A percentile compares a stretch with the other conserved stretches of the same genome.
These are phyloP conservation scores for Lycophotia porphyrea DNA, from an alignment of 2,888 invertebrate species.

Conservation along the genomic window DNA sequence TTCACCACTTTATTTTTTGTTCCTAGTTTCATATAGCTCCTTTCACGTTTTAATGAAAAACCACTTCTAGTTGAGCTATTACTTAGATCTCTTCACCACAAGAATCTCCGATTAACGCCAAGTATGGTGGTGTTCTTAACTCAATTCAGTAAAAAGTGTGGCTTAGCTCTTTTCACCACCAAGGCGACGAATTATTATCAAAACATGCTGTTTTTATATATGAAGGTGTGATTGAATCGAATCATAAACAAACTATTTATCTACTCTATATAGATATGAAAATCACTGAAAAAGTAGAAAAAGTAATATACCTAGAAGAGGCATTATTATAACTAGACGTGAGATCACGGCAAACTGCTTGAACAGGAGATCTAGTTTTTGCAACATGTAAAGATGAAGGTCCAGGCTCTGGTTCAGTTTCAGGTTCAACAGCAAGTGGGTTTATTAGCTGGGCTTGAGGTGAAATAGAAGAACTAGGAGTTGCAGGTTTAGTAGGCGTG, in stretches of 20 bases:
- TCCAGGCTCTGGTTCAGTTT: no score
- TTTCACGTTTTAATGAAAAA: constrained; percentile 7
- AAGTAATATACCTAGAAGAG: background rate
- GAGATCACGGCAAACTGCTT: background rate
- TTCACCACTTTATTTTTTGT: constrained; percentile 3
- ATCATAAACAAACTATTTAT: constrained; percentile 10
- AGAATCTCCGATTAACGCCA: constrained; percentile 7
- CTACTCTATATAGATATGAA: constrained; percentile 7
- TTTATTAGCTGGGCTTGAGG: no score
- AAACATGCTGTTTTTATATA: constrained; percentile 10
- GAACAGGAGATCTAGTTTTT: background rate
- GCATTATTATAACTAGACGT: background rate
- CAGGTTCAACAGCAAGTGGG: no score
- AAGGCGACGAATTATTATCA: background rate
- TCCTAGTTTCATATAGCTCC: constrained; percentile 6
- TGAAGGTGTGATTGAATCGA: constrained; percentile 8
- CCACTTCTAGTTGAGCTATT: constrained; percentile 1
- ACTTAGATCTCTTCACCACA: constrained; percentile 2
- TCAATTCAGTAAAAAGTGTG: background rate
- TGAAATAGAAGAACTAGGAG: no score
- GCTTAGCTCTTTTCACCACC: background rate
- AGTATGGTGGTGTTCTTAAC: constrained; percentile 4
- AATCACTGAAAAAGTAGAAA: constrained; percentile 13
- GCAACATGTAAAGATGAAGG: no score
- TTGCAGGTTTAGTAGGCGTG: no score